A percentile compares a stretch with the other conserved stretches of the same genome.
These are phyloP conservation scores for Limenitis camilla DNA, from an alignment of 2,888 invertebrate genomes.

Conservation along the genomic window DNA sequence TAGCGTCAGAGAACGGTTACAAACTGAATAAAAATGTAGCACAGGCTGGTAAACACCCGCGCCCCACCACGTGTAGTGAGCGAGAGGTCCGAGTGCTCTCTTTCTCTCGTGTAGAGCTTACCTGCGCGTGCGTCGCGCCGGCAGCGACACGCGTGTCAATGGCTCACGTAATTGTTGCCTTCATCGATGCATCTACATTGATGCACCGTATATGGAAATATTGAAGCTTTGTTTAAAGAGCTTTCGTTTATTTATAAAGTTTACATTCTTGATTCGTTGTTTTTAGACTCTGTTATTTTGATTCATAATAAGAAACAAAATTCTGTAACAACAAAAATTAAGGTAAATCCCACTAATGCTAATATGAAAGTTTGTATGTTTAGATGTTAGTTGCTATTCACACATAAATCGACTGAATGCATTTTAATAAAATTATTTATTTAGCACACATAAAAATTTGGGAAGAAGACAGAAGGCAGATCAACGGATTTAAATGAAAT, in stretches of 20 bases:
- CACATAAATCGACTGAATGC: too few species aligned
- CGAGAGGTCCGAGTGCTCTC: slow-evolving; percentile 38
- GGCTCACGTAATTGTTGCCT: slow-evolving; percentile 61
- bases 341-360: too few species aligned
- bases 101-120: slow-evolving; percentile 42
- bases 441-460: too few species aligned
- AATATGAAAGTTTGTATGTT: too few species aligned
- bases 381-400: too few species aligned
- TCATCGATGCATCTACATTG: slow-evolving; percentile 35
- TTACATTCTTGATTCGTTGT: background rate
- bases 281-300: too few species aligned
- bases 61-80: slow-evolving; percentile 67
- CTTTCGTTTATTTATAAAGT: background rate
- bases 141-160: slow-evolving; percentile 67
- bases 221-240: background rate
- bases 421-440: too few species aligned
- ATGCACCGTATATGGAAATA: slow-evolving; percentile 21
- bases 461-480: too few species aligned
- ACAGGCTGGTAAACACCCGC: slow-evolving; percentile 65
- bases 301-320: too few species aligned
- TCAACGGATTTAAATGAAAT: too few species aligned
- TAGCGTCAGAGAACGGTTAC: slow-evolving; percentile 57
- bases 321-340: too few species aligned
- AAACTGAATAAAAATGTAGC: slow-evolving; percentile 75
- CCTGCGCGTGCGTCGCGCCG: slow-evolving; percentile 69